Percentiles rank a stretch among this genome's conserved stretches.
These are phyloP conservation scores for Meliscaeva auricollis DNA, from an alignment of 2,888 invertebrate genomes.

Conservation along the genomic window DNA sequence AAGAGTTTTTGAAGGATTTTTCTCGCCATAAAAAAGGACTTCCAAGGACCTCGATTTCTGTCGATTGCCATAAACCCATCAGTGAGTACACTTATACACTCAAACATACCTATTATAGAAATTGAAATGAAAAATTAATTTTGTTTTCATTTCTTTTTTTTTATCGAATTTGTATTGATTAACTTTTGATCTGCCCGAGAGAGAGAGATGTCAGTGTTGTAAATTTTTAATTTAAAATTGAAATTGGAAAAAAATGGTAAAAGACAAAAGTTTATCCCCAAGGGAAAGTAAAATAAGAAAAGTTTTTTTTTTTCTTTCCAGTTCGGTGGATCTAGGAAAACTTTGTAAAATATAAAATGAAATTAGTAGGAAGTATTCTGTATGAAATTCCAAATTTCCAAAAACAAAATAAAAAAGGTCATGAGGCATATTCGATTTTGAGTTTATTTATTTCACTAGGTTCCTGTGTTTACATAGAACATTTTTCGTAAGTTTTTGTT, in stretches of 20 bases:
- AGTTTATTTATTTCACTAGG: constrained; percentile 22
- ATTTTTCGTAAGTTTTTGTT: constrained; percentile 9
- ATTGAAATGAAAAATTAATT: constrained; percentile 43
- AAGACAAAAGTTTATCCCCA: neutral
- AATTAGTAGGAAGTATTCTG: no score
- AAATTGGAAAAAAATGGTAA: neutral
- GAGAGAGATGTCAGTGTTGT: constrained; percentile 37
- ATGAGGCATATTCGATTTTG: neutral
- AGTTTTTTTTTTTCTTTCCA: neutral
- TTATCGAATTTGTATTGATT: constrained; percentile 28
- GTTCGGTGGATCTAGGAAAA: neutral
- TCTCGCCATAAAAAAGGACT: neutral
- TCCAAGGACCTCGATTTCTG: neutral
- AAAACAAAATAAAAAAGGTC: no score
- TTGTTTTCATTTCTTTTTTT: constrained; percentile 24
- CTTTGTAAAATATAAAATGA: neutral
- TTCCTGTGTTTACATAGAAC: constrained; percentile 12
- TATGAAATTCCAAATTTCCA: no score
- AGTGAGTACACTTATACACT: no score
- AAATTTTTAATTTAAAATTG: constrained; percentile 55
- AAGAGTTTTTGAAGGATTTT: constrained; percentile 1
- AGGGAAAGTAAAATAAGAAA: constrained; percentile 5
- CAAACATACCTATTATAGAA: neutral
- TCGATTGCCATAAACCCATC: neutral
- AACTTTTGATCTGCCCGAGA: constrained; percentile 18